These are phyloP conservation scores for Ceratothoa steindachneri DNA, from an alignment of 2,888 invertebrate genomes.

Conservation along the genomic window DNA sequence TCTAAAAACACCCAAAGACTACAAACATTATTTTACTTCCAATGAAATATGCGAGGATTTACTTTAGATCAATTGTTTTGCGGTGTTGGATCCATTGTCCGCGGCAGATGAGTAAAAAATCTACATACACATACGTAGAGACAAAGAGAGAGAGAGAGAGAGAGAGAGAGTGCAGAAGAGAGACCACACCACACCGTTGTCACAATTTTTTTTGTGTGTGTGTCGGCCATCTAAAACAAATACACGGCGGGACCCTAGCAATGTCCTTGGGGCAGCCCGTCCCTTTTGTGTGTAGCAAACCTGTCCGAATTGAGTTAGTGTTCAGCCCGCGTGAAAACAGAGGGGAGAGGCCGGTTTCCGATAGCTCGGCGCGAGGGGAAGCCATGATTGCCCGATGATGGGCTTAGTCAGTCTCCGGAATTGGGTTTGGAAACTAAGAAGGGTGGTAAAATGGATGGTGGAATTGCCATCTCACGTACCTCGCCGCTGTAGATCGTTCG, in stretches of 20 bases:
- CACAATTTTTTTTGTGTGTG: too few species aligned
- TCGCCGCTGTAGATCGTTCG: too few species aligned
- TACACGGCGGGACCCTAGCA: neutral
- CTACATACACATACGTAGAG: too few species aligned
- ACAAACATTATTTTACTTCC: too few species aligned
- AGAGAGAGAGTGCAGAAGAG: neutral
- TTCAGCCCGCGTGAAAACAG: slow-evolving; percentile 10
- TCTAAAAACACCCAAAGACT: too few species aligned
- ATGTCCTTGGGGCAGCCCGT: neutral
- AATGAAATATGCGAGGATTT: too few species aligned
- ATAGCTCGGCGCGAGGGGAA: neutral
- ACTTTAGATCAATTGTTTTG: too few species aligned
- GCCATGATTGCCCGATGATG: slow-evolving; percentile 5
- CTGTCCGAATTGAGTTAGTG: slow-evolving; percentile 6
- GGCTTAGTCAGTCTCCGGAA: neutral
- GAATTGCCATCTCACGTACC: too few species aligned
- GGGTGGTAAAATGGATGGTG: neutral
- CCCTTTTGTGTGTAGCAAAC: slow-evolving; percentile 1
- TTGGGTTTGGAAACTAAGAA: slow-evolving; percentile 8
- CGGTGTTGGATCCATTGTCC: too few species aligned
- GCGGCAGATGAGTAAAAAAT: neutral
- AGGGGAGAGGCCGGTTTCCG: neutral
- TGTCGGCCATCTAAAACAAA: neutral
- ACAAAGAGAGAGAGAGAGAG: neutral
- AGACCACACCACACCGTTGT: too few species aligned